Conservation (phyloP, 2,113 vertebrate species). For the Cebidichthys violaceus region DNA sequence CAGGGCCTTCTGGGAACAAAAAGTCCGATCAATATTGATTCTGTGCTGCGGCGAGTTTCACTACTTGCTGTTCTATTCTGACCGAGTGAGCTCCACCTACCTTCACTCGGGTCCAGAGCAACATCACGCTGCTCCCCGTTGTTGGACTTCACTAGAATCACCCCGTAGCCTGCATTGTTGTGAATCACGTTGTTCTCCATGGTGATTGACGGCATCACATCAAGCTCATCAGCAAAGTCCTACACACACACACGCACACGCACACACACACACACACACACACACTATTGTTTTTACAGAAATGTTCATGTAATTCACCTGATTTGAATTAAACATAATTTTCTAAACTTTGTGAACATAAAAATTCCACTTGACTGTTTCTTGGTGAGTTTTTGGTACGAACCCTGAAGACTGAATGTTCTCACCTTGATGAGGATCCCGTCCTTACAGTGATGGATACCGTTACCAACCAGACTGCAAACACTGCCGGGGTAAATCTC, state of each 20-base stretch:
- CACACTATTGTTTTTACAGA: no score
- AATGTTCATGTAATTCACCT: no score
- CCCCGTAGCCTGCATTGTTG: constrained; percentile 95
- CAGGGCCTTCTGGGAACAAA: constrained; percentile 20
- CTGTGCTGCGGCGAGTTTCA: background rate
- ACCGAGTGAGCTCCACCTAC: constrained; percentile 16
- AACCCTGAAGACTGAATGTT: background rate
- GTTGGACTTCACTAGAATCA: constrained; percentile 91
- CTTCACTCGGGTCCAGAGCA: constrained; percentile 37
- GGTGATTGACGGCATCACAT: constrained; percentile 89
- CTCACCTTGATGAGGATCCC: constrained; percentile 96
- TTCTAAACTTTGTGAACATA: no score
- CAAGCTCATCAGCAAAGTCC: constrained; percentile 92
- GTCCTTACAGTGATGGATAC: constrained; percentile 97
- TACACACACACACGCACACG: constrained; percentile 51
- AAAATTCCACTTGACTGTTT: no score
- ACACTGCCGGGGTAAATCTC: constrained; percentile 95
- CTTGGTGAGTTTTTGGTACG: no score
- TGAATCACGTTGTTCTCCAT: constrained; percentile 95
- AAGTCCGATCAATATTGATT: background rate
- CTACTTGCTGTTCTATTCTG: background rate
- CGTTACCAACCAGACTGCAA: constrained; percentile 88
- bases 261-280: background rate
- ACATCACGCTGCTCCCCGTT: constrained; percentile 54
- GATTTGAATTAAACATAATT: no score